Conservation (phyloP, 2,888 invertebrate species). For the Clanis bilineata region DNA sequence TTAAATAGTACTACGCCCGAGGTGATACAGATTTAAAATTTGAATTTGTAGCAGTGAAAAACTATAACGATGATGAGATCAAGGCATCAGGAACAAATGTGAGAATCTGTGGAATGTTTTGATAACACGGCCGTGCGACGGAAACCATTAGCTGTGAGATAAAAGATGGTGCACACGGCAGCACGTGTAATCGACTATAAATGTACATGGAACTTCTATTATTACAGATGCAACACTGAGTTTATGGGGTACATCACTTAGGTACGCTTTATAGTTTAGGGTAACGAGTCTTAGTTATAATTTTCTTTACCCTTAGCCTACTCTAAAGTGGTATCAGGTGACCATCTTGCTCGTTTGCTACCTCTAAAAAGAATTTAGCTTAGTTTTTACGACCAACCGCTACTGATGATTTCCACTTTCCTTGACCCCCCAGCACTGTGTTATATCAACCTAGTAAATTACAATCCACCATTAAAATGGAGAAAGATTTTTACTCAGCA, state of each 20-base stretch:
- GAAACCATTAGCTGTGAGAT: slow-evolving; percentile 8
- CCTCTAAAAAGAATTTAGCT: too few species aligned
- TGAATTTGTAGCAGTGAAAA: neutral
- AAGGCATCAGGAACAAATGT: slow-evolving; percentile 33
- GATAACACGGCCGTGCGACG: slow-evolving; percentile 45
- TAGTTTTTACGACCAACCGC: too few species aligned
- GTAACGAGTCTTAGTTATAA: neutral
- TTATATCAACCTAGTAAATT: too few species aligned
- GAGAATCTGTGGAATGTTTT: slow-evolving; percentile 60
- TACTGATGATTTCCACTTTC: too few species aligned
- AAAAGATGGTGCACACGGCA: slow-evolving; percentile 10
- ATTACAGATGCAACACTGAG: neutral
- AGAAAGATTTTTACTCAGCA: neutral
- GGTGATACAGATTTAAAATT: neutral
- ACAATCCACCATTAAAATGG: too few species aligned
- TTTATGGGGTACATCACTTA: neutral
- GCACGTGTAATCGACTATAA: slow-evolving; percentile 19
- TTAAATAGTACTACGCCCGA: neutral
- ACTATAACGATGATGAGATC: slow-evolving; percentile 12
- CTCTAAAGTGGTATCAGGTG: neutral
- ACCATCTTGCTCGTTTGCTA: too few species aligned
- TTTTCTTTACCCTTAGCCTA: neutral
- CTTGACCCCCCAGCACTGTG: too few species aligned
- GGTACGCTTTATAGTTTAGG: neutral
- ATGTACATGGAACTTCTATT: slow-evolving; percentile 16